Base-by-base conservation (phyloP, 1,140 invertebrate species). In the Manduca sexta region DNA sequence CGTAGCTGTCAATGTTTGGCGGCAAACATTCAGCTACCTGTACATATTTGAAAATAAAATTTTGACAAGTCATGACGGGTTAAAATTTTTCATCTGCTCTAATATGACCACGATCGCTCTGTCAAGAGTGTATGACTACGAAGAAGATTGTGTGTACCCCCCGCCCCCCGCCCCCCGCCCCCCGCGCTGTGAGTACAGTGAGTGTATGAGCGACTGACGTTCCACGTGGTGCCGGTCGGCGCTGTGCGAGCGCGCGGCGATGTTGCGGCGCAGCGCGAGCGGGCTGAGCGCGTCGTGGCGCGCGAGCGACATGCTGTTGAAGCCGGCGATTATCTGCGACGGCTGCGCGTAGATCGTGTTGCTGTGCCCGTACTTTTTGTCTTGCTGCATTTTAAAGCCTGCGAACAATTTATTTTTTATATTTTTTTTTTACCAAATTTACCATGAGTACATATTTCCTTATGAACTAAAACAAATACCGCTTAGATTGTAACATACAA, bases 261-360 rank as follows among this genome's bases (percentile, higher is more conserved):
- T 74, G 31, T 52, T 56, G 49, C 79, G 64, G 14, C 87, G 63
- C 37, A 82, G 54, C 11, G 87, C 82, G 38, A 82, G 76, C 3
- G 88, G 88, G 56, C 80, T 87, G 41, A 74, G 68, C 43, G 54
- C 47, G 45, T 68, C 66, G 51, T 64, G 72, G 4, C 67, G 67
- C 45, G 53, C 45, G 4, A 65, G 65, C 44, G 52, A 45, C 61
- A 63, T 70, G 63, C 51, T 74, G 53, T 71, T 71, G 49, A 73
- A 72, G 2, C 82, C 84, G 2, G 81, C 73, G 14, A 85, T 73
- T 12, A 88, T 74, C 70, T 87, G 84, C 30, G 84, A 77, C 13
- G 87, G 87, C 52, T 87, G 85, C 2, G 87, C 88, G 64, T 89
- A 89, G 11, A 89, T 88, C 6, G 73, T 70, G 52, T 76, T 82